Evolutionary conservation across 2,797 vertebrate genomes (phyloP).

Genomic region (Zenarchopterus dispar): DNA sequence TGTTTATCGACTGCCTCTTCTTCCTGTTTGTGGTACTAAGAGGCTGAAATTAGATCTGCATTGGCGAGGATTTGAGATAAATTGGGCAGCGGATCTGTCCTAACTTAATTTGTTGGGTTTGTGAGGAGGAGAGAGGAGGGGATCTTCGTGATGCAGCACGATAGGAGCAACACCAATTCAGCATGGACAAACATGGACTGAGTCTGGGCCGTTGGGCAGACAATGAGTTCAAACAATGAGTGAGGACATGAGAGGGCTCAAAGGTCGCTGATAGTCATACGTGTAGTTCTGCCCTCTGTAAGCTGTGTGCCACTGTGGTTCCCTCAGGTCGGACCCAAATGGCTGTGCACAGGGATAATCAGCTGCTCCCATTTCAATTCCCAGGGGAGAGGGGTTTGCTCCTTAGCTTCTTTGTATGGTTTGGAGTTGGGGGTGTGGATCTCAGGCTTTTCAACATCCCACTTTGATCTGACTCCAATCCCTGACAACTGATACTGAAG

Average conservation of each 20-base stretch:
- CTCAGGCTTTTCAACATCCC: conserved; percentile 73
- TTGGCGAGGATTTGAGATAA: conserved; percentile 76
- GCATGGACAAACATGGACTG: conserved; percentile 17
- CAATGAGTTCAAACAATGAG: conserved; percentile 9
- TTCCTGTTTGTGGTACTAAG: conserved; percentile 80
- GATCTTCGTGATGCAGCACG: conserved; percentile 40
- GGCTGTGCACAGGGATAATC: conserved; percentile 57
- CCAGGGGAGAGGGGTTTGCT: conserved; percentile 56
- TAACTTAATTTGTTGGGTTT: conserved; percentile 70
- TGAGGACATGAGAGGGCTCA: not conserved
- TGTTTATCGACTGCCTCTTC: conserved; percentile 75
- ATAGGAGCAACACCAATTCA: conserved; percentile 40
- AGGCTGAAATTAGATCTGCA: conserved; percentile 82
- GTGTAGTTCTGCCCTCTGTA: not conserved
- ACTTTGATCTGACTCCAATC: conserved; percentile 80
- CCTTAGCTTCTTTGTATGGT: conserved; percentile 66
- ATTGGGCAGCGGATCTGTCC: conserved; percentile 74
- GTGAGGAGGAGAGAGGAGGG: conserved; percentile 34
- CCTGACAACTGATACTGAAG: conserved; percentile 75
- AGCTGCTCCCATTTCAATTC: conserved; percentile 74
- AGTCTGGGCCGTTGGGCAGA: conserved; percentile 16
- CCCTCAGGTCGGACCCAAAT: conserved; percentile 44
- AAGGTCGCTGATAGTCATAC: not conserved
- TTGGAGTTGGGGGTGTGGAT: conserved; percentile 69
- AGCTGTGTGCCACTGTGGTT: conserved; percentile 24